These are phyloP conservation scores for Thamnophis elegans DNA, from an alignment of 2,797 vertebrate species.

Conservation along the genomic window DNA sequence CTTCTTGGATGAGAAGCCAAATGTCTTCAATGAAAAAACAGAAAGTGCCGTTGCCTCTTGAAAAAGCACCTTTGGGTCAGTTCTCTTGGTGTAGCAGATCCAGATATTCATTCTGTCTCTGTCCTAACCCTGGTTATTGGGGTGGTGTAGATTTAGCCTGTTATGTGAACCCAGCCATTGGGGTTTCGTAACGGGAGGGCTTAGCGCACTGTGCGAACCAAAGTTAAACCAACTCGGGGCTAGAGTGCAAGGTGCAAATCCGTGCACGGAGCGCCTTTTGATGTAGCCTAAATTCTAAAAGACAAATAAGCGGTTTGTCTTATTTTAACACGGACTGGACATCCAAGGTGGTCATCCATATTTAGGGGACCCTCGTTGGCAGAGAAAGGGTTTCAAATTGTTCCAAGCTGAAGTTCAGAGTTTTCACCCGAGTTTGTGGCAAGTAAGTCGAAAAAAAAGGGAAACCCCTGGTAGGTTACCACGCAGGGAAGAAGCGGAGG, in stretches of 20 bases:
- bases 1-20: background rate
- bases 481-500: background rate
- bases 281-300: background rate
- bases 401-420: background rate
- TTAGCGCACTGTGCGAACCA: background rate
- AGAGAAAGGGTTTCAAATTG: background rate
- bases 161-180: background rate
- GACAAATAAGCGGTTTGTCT: background rate
- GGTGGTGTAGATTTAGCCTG: background rate
- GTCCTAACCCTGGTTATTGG: background rate
- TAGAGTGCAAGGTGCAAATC: background rate
- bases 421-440: background rate
- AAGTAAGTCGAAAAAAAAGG: background rate
- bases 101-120: background rate
- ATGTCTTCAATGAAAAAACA: background rate
- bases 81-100: background rate
- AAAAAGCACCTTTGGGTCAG: background rate
- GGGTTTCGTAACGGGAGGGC: background rate
- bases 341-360: background rate
- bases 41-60: no score
- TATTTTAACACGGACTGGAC: background rate
- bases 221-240: background rate
- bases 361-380: background rate
- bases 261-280: background rate
- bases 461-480: background rate